Evolutionary conservation across 2,888 invertebrate genomes (phyloP), one percentile per base, ranked within the genome.

Genomic region (Tetragonisca angustula): DNA sequence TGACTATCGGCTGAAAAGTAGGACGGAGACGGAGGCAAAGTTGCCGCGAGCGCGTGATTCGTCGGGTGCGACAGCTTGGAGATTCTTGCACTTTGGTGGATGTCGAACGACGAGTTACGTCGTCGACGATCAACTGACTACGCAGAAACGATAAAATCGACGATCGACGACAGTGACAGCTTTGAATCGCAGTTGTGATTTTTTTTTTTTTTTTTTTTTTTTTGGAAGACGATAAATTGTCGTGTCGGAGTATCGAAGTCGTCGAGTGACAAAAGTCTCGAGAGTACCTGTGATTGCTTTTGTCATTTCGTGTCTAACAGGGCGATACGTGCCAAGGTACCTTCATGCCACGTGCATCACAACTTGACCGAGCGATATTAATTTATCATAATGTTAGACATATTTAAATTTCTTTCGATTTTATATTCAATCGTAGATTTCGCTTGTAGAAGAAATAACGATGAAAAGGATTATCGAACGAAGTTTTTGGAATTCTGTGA

Each of bases 31-130:
- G 24, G 59, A 3, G 27, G 13, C n/a, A 17, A n/a, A 24, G 27
- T n/a, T 56, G 67, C 13, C 3, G 36, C 36, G 36, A 43, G 36
- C 36, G 13, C 19, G 50, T 59, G 59, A 76, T 76, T 80, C 52
- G 71, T 61, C 59, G 36, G 76, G 36, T 67, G 52, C 27, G 59
- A 50, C 69, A 56, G 27, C 24, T 50, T 62, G 13, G 70, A 17
- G 50, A 70, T 65, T 64, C 21, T 56, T 49, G 43, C 62, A 62
- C 49, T 56, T 61, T 15, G 27, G 27, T 3, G 36, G 24, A 76
- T 56, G 69, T 17, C 27, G 56, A 21, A 24, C 13, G 61, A n/a
- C 9, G 68, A 61, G 21, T 27, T 24, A 61, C 24, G 9, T 24
- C 17, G 24, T 6, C 24, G 24, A 27, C 3, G 61, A 61, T 32